Evolutionary conservation across 30 jellyfish, hydroid and myxozoan genomes (phyloP), one percentile per base, ranked within the genome.

Genomic region (Nemopilema nomurai): DNA sequence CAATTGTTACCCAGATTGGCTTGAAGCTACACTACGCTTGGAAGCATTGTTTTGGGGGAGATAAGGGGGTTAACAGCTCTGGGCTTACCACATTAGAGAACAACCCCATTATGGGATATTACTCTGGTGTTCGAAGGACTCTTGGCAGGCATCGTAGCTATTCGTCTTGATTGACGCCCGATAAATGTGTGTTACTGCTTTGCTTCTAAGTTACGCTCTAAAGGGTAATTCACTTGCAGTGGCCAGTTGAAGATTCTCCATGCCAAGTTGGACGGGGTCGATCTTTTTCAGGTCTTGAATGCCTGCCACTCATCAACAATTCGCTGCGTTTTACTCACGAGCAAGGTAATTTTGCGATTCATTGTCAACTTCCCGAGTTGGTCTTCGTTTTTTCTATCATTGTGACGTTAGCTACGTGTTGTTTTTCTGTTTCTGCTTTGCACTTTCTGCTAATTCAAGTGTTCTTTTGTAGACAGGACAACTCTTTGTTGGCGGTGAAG

Each of bases 401-500:
- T 32, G 29, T 74, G 18, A 74, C 41, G 0, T 21, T 0, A n/a
- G n/a, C n/a, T n/a, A n/a, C n/a, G n/a, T n/a, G n/a, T n/a, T n/a
- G n/a, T n/a, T n/a, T n/a, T 41, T 41, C 13, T 41, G 57, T 41
- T 41, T 41, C 13, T 41, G 13, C 13, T 6, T 41, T 3, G 13
- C 6, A 13, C 13, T 41, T 41, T 77, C 1, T 53, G 28, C 67
- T 64, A 16, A 4, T 32, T 30, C n/a, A 25, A 6, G 50, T 83
- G 66, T 86, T 41, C 6, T 6, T 17, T 28, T 79, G n/a, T 67
- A 91, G 96, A 76, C 83, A 22, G 29, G 52, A 1, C n/a, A 32
- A 24, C 63, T 92, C 25, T 16, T 92, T 51, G 90, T 96, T 62
- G 98, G 98, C 27, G 98, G 96, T 26, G 98, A 92, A 77, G 98